Percentiles rank a stretch among this genome's conserved stretches.
phyloP scores from a whole-genome alignment of 2,888 invertebrate genomes.

The Apoda limacodes region DNA sequence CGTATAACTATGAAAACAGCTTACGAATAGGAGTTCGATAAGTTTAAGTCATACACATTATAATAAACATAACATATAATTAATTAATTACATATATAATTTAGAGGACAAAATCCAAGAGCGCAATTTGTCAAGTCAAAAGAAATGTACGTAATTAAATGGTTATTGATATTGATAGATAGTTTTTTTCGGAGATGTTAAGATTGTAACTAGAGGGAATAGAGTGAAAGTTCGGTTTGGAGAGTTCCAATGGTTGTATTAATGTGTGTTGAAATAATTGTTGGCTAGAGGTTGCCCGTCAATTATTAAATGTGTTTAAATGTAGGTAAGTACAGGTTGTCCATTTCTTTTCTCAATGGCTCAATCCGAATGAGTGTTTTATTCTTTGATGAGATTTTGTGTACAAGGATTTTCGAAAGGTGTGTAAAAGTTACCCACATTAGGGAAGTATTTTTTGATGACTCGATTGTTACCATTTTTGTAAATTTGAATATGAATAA shows the following conservation, averaged over 20 bases:
- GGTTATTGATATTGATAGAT: constrained; percentile 28
- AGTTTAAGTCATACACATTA: background rate
- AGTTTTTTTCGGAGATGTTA: constrained; percentile 36
- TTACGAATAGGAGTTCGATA: constrained; percentile 4
- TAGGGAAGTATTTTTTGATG: constrained; percentile 52
- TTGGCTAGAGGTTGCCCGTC: constrained; percentile 46
- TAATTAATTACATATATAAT: background rate
- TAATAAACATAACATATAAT: background rate
- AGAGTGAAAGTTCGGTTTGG: constrained; percentile 40
- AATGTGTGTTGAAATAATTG: constrained; percentile 33
- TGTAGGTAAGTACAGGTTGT: constrained; percentile 57
- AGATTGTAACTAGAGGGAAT: constrained; percentile 30
- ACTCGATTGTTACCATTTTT: constrained; percentile 58
- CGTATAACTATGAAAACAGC: constrained; percentile 15
- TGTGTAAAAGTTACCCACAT: constrained; percentile 35
- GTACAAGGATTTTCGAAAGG: constrained; percentile 24
- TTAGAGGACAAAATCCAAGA: no score
- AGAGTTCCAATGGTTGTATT: constrained; percentile 39
- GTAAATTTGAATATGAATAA: constrained; percentile 33
- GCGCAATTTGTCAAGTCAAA: no score
- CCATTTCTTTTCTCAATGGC: constrained; percentile 44
- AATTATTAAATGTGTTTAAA: constrained; percentile 45
- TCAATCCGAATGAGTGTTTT: constrained; percentile 27
- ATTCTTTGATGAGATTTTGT: constrained; percentile 24
- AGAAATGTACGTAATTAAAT: constrained; percentile 15